phyloP scores from a whole-genome alignment of 2,113 vertebrate genomes.

The Tinamus guttatus region DNA sequence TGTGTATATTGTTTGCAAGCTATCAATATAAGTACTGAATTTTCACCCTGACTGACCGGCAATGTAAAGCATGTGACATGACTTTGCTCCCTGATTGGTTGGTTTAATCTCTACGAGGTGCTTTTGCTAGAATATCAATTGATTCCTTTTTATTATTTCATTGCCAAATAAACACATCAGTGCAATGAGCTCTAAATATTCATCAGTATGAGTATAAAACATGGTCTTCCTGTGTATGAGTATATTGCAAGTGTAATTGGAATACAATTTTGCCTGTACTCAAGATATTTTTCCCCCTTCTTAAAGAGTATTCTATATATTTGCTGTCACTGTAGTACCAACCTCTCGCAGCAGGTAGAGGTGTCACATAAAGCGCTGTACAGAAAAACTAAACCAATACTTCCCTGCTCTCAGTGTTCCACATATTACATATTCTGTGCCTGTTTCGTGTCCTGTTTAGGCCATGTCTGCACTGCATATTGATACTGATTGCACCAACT shows the following conservation, averaged over 20 bases:
- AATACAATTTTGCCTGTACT: background rate
- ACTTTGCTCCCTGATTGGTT: background rate
- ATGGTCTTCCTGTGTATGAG: background rate
- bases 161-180: background rate
- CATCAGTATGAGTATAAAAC: background rate
- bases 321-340: background rate
- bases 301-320: background rate
- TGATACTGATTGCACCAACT: background rate
- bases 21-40: background rate
- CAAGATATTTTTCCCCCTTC: background rate
- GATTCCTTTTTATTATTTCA: background rate
- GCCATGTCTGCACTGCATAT: background rate
- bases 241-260: background rate
- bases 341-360: background rate
- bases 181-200: background rate
- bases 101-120: background rate
- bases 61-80: background rate
- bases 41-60: background rate
- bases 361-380: no score
- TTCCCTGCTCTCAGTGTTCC: background rate
- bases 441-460: background rate
- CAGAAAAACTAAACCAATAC: background rate
- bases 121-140: background rate
- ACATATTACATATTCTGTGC: background rate
- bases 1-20: conserved; percentile 57